Evolutionary conservation across 2,113 vertebrate genomes (phyloP), one percentile per base, ranked within the genome.

Genomic region (Anthoscopus minutus): DNA sequence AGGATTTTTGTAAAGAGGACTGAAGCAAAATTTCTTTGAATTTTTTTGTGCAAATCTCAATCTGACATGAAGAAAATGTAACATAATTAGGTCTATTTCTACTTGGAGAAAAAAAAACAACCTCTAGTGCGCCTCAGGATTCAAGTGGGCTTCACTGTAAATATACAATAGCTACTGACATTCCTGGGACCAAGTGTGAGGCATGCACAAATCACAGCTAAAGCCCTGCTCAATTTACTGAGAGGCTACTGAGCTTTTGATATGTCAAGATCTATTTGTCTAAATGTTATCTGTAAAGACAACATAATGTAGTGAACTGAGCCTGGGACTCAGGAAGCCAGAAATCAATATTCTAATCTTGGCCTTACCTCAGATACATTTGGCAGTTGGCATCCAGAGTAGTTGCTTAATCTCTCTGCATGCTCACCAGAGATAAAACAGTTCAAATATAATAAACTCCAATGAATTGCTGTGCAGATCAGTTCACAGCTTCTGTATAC

Each of bases 181-280:
- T 86, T 91, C 90, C 67, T 15, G 4, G 51, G 42, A 91, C 70
- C 74, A 78, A 94, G 45, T 3, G 4, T 11, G 20, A 94, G 74
- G 74, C 79, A 86, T 13, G 73, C 87, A 86, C 64, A 89, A 71
- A 93, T 93, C 89, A 94, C 67, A 91, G 76, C 88, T 96, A 93
- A 94, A 95, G 76, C 88, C 45, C 62, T 89, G 70, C 76, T 94
- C 71, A 88, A 90, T 93, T 97, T 92, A 71, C 90, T 90, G 92
- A 83, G 83, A 94, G 57, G 76, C 72, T 83, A 83, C 85, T 51
- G 61, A 83, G 88, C 93, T 94, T 86, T 82, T 92, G 89, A 66
- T 91, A 82, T 82, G 93, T 96, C 95, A 92, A 90, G 88, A 94
- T 88, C 93, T 96, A 95, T 94, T 96, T 96, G 92, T 93, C 92